Conservation (phyloP, 1,140 invertebrate species). For the Drosophila nasuta region DNA sequence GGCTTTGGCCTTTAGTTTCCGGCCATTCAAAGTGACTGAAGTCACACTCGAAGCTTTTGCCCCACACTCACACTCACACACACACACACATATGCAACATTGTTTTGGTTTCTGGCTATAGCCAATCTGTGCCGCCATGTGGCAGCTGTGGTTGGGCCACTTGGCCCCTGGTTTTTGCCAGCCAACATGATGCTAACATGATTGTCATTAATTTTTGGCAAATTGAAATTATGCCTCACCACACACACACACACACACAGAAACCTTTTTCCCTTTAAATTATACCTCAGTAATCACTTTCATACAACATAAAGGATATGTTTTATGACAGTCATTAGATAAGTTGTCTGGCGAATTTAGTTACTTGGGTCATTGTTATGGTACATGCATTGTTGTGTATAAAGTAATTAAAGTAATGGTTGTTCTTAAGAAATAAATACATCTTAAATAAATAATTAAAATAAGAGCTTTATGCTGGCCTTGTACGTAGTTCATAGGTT, state of each 20-base stretch:
- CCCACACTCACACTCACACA: conserved; percentile 7
- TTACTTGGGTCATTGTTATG: neutral
- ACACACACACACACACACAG: too few species aligned
- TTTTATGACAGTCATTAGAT: neutral
- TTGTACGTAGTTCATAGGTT: too few species aligned
- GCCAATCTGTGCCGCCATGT: conserved; percentile 43
- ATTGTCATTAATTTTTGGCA: conserved; percentile 47
- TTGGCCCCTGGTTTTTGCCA: conserved; percentile 4
- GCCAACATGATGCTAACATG: conserved; percentile 30
- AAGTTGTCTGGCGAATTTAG: neutral
- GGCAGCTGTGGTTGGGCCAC: conserved; percentile 39
- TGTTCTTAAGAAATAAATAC: neutral
- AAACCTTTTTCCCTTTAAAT: neutral
- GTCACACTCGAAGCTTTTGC: conserved; percentile 54
- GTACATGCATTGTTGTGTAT: too few species aligned
- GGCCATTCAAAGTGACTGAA: conserved; percentile 65
- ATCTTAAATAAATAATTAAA: too few species aligned
- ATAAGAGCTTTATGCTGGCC: too few species aligned
- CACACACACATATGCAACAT: conserved; percentile 17
- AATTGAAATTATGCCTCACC: conserved; percentile 38
- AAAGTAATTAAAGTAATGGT: too few species aligned
- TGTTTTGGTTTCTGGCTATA: conserved; percentile 37
- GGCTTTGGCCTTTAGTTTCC: conserved; percentile 59
- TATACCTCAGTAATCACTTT: neutral
- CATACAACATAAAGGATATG: conserved; percentile 11